phyloP scores from a whole-genome alignment of 1,140 invertebrate species.

The Pseudomyrmex cubaensis region DNA sequence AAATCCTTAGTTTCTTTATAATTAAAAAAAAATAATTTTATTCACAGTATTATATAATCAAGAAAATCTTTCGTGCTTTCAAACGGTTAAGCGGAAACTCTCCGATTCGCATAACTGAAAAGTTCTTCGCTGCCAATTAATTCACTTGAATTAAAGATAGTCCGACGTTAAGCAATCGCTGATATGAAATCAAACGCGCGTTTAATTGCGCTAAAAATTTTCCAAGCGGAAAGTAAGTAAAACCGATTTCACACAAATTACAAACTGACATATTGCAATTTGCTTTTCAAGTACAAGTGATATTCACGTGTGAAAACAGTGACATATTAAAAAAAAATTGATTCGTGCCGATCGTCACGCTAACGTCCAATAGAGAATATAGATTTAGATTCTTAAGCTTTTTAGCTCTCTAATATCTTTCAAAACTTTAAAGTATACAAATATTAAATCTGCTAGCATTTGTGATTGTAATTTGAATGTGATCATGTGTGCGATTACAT shows the following conservation, averaged over 20 bases:
- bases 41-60: slow-evolving; percentile 11
- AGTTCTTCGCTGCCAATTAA: slow-evolving; percentile 59
- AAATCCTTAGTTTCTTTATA: slow-evolving; percentile 10
- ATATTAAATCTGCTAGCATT: not conserved
- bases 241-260: slow-evolving; percentile 51
- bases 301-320: not conserved
- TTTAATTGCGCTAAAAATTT: slow-evolving; percentile 17
- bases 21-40: not conserved
- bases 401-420: not conserved
- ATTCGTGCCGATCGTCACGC: not conserved
- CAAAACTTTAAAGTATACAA: slow-evolving; percentile 2
- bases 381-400: not conserved
- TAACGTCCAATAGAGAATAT: not conserved
- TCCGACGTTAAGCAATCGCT: slow-evolving; percentile 40
- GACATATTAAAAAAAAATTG: not conserved
- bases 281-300: not conserved
- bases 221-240: slow-evolving; percentile 28
- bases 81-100: slow-evolving; percentile 55
- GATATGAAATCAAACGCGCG: slow-evolving; percentile 46
- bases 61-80: slow-evolving; percentile 37
- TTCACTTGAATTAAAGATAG: slow-evolving; percentile 51
- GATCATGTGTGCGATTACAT: slow-evolving; percentile 19
- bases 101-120: slow-evolving; percentile 53
- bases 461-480: slow-evolving; percentile 19
- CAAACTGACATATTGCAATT: not conserved